These are phyloP conservation scores for Elmis aenea DNA, from an alignment of 2,888 invertebrate species.

Conservation along the genomic window DNA sequence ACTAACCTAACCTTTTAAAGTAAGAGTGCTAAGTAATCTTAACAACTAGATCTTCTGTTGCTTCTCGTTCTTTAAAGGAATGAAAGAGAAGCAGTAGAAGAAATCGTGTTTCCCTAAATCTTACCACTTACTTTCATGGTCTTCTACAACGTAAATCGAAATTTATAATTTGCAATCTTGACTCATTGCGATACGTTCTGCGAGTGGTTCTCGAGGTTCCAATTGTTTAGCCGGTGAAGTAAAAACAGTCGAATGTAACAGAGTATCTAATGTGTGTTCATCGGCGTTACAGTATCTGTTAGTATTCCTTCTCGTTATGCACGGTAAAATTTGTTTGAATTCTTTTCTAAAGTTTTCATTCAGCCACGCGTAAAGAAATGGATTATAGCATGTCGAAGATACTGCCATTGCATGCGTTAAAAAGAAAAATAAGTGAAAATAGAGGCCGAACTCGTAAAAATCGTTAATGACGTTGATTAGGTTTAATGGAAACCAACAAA, in stretches of 20 bases:
- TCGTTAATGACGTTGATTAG: constrained; percentile 73
- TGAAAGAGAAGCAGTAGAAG: too few species aligned
- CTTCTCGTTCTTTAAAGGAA: too few species aligned
- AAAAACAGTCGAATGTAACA: constrained; percentile 35
- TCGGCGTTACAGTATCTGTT: constrained; percentile 35
- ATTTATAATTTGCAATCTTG: constrained; percentile 35
- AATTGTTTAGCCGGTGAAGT: constrained; percentile 36
- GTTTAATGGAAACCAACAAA: constrained; percentile 84
- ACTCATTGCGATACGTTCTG: constrained; percentile 32
- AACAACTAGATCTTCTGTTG: too few species aligned
- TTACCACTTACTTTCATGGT: constrained; percentile 13
- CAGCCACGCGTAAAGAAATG: constrained; percentile 95
- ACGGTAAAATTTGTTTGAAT: constrained; percentile 73
- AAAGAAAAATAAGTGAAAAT: constrained; percentile 74
- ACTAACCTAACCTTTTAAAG: too few species aligned
- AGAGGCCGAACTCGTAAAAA: constrained; percentile 57
- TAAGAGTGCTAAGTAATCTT: too few species aligned
- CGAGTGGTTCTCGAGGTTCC: constrained; percentile 38
- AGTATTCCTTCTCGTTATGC: constrained; percentile 44
- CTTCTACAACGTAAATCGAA: constrained; percentile 9
- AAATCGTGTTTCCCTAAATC: constrained; percentile 9
- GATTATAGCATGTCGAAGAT: constrained; percentile 96
- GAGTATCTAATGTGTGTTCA: constrained; percentile 37
- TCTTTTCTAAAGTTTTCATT: constrained; percentile 94
- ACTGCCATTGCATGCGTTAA: constrained; percentile 85